A percentile compares a stretch with the other conserved stretches of the same genome.
phyloP scores from a whole-genome alignment of 2,113 vertebrate genomes.

The Ardeotis arabs region DNA sequence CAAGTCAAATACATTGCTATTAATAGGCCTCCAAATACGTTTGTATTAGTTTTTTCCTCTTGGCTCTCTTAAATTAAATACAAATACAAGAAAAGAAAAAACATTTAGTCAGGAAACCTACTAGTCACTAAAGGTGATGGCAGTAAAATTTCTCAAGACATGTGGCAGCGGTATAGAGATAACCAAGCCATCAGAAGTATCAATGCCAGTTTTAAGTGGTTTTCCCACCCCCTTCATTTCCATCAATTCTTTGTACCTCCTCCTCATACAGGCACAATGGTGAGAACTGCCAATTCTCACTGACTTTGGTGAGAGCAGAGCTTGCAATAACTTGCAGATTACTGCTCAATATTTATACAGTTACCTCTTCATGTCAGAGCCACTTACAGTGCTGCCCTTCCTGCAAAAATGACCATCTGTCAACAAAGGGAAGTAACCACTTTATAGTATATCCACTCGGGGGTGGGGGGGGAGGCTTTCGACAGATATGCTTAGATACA shows the following conservation, averaged over 20 bases:
- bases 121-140: background rate
- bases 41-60: background rate
- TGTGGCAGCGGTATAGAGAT: background rate
- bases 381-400: background rate
- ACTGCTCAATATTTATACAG: background rate
- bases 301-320: background rate
- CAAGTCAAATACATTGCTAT: slow-evolving; percentile 5
- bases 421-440: background rate
- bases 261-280: background rate
- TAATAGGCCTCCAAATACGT: background rate
- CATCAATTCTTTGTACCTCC: background rate
- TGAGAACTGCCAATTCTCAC: background rate
- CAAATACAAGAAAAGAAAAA: background rate
- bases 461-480: no score
- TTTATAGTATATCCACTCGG: background rate
- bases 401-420: background rate
- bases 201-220: background rate
- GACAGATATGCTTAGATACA: no score
- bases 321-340: background rate
- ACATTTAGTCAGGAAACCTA: background rate
- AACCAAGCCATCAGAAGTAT: background rate
- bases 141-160: background rate
- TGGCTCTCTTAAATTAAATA: background rate
- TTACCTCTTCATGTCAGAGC: background rate
- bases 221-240: background rate